Conservation (phyloP, 2,888 invertebrate species). For the Rhodophaea formosa region DNA sequence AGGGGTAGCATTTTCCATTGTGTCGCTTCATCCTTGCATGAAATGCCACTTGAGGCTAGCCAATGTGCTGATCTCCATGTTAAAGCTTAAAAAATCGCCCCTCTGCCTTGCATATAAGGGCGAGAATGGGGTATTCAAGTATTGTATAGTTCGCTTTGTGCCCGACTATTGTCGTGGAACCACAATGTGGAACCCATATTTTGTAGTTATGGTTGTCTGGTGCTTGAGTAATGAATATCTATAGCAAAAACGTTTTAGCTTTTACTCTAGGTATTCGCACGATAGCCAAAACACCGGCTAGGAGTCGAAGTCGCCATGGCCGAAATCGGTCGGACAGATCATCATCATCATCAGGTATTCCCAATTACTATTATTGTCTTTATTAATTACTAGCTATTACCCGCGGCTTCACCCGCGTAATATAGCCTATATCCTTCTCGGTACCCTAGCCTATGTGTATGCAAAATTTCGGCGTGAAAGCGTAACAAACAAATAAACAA, state of each 20-base stretch:
- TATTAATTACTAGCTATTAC: too few relatives aligned
- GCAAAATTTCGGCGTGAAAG: too few relatives aligned
- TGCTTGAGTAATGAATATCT: not conserved
- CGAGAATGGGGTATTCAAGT: not conserved
- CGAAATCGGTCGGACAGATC: too few relatives aligned
- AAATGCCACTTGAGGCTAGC: constrained; percentile 34
- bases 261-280: not conserved
- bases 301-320: too few relatives aligned
- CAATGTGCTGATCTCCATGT: constrained; percentile 16
- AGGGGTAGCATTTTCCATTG: constrained; percentile 42
- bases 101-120: not conserved
- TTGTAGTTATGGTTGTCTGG: not conserved
- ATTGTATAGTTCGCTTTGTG: not conserved
- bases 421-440: too few relatives aligned
- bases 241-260: not conserved
- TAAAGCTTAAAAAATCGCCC: constrained; percentile 15
- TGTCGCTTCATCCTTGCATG: constrained; percentile 40
- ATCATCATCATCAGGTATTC: too few relatives aligned
- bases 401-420: too few relatives aligned
- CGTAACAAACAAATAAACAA: too few relatives aligned
- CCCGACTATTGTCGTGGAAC: not conserved
- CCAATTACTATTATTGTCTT: too few relatives aligned
- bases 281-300: too few relatives aligned
- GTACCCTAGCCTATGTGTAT: too few relatives aligned
- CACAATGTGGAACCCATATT: constrained; percentile 1